Evolutionary conservation across 2,888 invertebrate genomes (phyloP).

Genomic region (Drosophila antonietae): DNA sequence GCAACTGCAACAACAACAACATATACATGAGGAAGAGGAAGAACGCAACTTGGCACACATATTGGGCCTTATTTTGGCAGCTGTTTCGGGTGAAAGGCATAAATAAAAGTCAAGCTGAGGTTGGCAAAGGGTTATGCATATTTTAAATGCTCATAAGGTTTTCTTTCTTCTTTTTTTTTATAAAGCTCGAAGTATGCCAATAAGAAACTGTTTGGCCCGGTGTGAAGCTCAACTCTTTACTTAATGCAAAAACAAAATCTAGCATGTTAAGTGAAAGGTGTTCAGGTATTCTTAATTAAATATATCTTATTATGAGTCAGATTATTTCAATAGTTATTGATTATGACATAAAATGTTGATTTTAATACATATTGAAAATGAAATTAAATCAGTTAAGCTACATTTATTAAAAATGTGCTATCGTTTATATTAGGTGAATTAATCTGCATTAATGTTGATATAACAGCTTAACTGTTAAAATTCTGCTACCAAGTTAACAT

Average conservation of each 20-base stretch:
- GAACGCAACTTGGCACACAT: slow-evolving; percentile 58
- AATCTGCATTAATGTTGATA: neutral
- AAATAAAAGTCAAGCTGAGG: slow-evolving; percentile 41
- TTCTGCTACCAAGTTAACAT: neutral
- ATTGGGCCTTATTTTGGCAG: slow-evolving; percentile 44
- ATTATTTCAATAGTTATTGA: neutral
- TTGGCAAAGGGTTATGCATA: slow-evolving; percentile 45
- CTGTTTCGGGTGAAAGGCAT: slow-evolving; percentile 70
- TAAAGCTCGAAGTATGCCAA: slow-evolving; percentile 9
- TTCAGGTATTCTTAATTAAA: neutral
- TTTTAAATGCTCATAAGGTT: slow-evolving; percentile 33
- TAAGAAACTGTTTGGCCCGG: slow-evolving; percentile 8
- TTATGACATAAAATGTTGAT: neutral
- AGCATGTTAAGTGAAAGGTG: slow-evolving; percentile 16
- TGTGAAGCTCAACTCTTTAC: slow-evolving; percentile 2
- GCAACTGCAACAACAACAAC: slow-evolving; percentile 11
- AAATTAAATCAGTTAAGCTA: too few relatives aligned
- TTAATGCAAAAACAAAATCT: slow-evolving; percentile 7
- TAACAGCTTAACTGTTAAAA: neutral
- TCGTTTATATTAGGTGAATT: neutral
- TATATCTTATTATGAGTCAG: neutral
- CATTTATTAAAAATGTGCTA: neutral
- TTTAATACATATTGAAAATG: neutral
- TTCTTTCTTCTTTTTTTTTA: slow-evolving; percentile 1
- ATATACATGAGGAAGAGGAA: slow-evolving; percentile 19